Base-by-base conservation (phyloP, 2,113 vertebrate genomes). In the Carassius carassius region DNA sequence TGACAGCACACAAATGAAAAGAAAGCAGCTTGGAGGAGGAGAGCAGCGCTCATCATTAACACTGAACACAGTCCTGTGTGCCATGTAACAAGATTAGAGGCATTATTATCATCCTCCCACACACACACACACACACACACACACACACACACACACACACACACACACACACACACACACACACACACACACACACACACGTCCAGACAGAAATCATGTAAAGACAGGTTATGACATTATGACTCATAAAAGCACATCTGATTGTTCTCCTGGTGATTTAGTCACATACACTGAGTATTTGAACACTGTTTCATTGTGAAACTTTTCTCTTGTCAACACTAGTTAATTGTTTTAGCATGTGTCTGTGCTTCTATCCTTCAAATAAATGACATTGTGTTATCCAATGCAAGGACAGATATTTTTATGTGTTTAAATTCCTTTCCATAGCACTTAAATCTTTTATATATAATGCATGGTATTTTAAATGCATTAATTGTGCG, bases 1-100 rank as follows among this genome's bases (percentile, higher is more conserved):
- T 95, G 94, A 95, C 94, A 94, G 94, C 92, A 94, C 93, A 94
- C 94, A 95, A 94, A 94, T 93, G 93, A 93, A 94, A 94, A 94
- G 92, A 91, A 94, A 94, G 93, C 91, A 89, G 91, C 90, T 69
- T 8, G 67, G 88, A 77, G 84, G 81, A 90, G 87, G 88, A 89
- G 90, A 87, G 91, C 84, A 37, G 77, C 74, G 88, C 87, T 89
- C 91, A 92, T 94, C 92, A 94, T 94, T 94, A 94, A 94, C 93
- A 93, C 89, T 90, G 91, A 88, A 90, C 90, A 93, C 92, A 93
- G 93, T 94, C 93, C 93, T 92, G 92, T 93, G 91, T 92, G 92
- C 92, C 90, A 92, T 93, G 91, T 93, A 93, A 94, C 93, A 92
- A 94, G 93, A 94, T 95, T 94, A 94, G 92, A 94, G 92, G 92